A percentile compares a stretch with the other conserved stretches of the same genome.
Conservation (phyloP, 2,888 invertebrate genomes). For the Mamestra brassicae region DNA sequence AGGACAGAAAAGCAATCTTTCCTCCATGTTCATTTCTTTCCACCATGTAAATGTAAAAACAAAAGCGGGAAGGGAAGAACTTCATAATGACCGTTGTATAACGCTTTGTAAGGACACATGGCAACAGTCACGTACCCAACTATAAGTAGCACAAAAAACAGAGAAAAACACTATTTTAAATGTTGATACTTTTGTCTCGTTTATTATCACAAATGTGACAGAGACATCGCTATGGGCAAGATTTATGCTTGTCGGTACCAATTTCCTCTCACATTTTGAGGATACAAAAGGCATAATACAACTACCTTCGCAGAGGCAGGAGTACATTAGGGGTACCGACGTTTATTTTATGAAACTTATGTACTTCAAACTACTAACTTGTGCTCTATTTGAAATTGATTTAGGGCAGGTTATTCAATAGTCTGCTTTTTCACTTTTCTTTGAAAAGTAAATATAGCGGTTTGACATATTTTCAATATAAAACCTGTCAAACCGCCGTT, state of each 20-base stretch:
- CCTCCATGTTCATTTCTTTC: conserved; percentile 46
- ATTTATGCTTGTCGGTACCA: conserved; percentile 58
- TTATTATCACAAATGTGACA: conserved; percentile 66
- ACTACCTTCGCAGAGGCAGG: conserved; percentile 40
- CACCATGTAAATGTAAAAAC: conserved; percentile 51
- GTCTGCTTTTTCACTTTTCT: too few relatives aligned
- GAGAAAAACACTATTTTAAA: conserved; percentile 58
- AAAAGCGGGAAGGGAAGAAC: conserved; percentile 42
- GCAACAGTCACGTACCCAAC: conserved; percentile 45
- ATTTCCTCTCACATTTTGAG: conserved; percentile 55
- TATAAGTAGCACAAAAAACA: conserved; percentile 34
- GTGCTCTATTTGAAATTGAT: background rate
- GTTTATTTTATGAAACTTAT: conserved; percentile 45
- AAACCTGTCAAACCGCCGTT: too few relatives aligned
- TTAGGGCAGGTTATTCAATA: too few relatives aligned
- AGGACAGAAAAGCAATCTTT: conserved; percentile 48
- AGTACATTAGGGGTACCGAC: conserved; percentile 31
- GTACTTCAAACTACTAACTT: background rate
- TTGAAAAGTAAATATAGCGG: too few relatives aligned
- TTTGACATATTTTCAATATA: too few relatives aligned
- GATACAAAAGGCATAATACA: conserved; percentile 50
- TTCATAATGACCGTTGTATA: conserved; percentile 56
- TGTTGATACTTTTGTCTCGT: conserved; percentile 60
- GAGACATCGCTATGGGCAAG: conserved; percentile 50
- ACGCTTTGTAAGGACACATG: conserved; percentile 50